These are phyloP conservation scores for Mechanitis messenoides DNA, from an alignment of 2,888 invertebrate species.

Conservation along the genomic window DNA sequence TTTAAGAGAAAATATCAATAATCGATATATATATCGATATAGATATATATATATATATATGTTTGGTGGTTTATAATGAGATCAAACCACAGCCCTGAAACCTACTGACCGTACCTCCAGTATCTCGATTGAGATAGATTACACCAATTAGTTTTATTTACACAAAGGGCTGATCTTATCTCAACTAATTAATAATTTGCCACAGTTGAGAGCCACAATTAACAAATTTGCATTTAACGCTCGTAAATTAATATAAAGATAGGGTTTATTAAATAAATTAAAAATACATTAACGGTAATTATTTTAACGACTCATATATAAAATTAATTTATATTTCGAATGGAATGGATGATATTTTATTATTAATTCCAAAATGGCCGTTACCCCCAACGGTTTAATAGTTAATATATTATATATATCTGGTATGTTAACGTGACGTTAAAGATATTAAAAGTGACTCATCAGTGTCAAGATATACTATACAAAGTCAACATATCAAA, in stretches of 20 bases:
- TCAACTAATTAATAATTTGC: constrained; percentile 56
- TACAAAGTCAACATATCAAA: constrained; percentile 15
- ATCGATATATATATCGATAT: neutral
- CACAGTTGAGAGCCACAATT: constrained; percentile 38
- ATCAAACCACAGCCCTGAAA: constrained; percentile 24
- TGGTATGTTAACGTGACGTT: no score
- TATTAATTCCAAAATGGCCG: no score
- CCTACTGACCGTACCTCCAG: constrained; percentile 33
- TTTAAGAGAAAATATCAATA: no score
- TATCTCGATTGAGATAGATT: constrained; percentile 57
- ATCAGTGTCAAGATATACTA: constrained; percentile 8
- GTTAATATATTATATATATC: no score
- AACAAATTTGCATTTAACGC: constrained; percentile 43
- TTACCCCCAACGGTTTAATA: no score
- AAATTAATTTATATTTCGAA: no score
- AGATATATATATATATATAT: neutral
- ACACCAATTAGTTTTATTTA: constrained; percentile 61
- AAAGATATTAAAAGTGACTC: neutral
- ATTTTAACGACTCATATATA: neutral
- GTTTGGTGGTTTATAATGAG: neutral
- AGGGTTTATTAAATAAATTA: constrained; percentile 33
- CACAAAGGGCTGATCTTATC: constrained; percentile 51
- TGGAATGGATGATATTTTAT: no score
- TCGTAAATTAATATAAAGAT: constrained; percentile 35
- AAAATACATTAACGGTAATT: constrained; percentile 23